These are phyloP conservation scores for Lithobates sylvaticus DNA, from an alignment of 2,797 vertebrate genomes.

Conservation along the genomic window DNA sequence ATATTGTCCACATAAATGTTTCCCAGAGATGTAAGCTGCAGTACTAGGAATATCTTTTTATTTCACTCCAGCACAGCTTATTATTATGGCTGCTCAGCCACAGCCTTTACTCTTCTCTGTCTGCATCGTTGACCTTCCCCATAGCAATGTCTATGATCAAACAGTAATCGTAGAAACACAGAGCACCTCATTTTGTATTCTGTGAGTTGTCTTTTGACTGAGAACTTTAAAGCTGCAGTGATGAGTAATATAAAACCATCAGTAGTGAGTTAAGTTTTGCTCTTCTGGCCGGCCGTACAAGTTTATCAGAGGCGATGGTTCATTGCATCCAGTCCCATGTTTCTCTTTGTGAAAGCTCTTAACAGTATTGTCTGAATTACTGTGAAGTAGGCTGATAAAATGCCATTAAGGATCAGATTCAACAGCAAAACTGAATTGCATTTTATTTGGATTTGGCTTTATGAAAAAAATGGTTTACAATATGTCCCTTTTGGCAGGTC, in stretches of 20 bases:
- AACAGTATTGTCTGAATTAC: constrained; percentile 42
- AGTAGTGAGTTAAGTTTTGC: constrained; percentile 40
- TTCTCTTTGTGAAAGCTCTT: constrained; percentile 47
- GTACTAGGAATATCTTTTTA: constrained; percentile 10
- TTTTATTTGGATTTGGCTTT: constrained; percentile 48
- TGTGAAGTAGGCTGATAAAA: constrained; percentile 39
- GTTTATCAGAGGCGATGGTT: constrained; percentile 59
- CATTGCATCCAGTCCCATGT: constrained; percentile 50
- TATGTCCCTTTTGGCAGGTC: constrained; percentile 43
- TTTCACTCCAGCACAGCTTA: not conserved
- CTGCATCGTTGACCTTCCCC: constrained; percentile 37
- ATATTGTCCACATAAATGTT: constrained; percentile 23
- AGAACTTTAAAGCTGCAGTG: constrained; percentile 58
- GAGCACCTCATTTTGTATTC: constrained; percentile 48
- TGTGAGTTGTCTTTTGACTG: constrained; percentile 37
- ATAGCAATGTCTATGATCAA: constrained; percentile 47
- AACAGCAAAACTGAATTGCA: constrained; percentile 26
- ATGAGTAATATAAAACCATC: constrained; percentile 53
- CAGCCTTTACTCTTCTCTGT: constrained; percentile 18
- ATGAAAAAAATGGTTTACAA: constrained; percentile 46
- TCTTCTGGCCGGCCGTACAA: constrained; percentile 35
- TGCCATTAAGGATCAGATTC: constrained; percentile 19
- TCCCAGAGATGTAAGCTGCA: not conserved
- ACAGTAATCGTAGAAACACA: constrained; percentile 34
- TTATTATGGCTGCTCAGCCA: constrained; percentile 27